These are phyloP conservation scores for Apamea sordens DNA, from an alignment of 2,888 invertebrate species.

Conservation along the genomic window DNA sequence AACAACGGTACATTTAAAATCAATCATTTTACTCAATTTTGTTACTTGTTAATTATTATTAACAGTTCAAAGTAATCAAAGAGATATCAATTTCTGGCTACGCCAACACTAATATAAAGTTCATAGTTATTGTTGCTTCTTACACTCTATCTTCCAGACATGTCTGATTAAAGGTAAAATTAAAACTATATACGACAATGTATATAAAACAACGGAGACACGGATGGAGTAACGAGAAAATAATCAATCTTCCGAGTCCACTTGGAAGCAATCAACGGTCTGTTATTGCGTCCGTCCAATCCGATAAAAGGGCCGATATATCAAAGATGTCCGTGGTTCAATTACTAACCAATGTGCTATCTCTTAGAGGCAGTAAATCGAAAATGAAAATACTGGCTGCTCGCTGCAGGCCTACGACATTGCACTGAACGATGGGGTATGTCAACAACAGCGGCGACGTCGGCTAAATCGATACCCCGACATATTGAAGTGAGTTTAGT, in stretches of 20 bases:
- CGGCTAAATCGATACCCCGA: conserved; percentile 67
- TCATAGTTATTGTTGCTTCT: background rate
- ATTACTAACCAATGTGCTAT: conserved; percentile 88
- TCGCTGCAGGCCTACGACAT: conserved; percentile 76
- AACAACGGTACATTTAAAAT: background rate
- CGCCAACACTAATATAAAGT: background rate
- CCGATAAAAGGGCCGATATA: conserved; percentile 90
- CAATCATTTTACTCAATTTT: background rate
- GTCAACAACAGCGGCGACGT: conserved; percentile 77
- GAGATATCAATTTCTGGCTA: background rate
- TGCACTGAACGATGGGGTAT: conserved; percentile 70
- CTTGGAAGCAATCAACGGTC: conserved; percentile 90
- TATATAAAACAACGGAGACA: conserved; percentile 80
- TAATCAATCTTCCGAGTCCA: conserved; percentile 89
- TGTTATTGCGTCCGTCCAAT: conserved; percentile 90
- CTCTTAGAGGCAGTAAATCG: conserved; percentile 85
- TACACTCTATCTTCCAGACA: conserved; percentile 22
- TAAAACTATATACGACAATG: conserved; percentile 63
- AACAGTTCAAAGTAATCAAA: background rate
- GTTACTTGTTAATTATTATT: conserved; percentile 8
- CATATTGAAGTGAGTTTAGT: conserved; percentile 39
- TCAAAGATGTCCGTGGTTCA: conserved; percentile 89
- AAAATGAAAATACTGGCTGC: conserved; percentile 81
- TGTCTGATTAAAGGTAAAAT: conserved; percentile 52
- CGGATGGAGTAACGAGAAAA: conserved; percentile 85